Conservation (phyloP, 2,113 vertebrate genomes). For the Heptranchias perlo region DNA sequence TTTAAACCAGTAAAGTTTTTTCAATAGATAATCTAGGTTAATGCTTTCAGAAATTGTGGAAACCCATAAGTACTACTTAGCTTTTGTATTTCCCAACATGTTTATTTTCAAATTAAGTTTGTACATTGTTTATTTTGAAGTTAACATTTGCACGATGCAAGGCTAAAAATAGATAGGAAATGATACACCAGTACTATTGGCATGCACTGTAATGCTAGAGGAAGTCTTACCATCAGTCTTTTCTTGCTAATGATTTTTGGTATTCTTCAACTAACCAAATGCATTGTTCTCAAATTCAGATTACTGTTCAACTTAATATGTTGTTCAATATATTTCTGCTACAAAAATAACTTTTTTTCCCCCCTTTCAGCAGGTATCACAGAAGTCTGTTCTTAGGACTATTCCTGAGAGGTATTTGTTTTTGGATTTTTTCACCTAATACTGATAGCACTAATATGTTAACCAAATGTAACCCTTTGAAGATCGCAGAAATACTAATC, state of each 20-base stretch:
- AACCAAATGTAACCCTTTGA: not conserved
- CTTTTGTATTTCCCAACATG: not conserved
- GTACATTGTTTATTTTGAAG: not conserved
- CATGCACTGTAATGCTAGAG: not conserved
- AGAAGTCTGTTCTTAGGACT: conserved; percentile 65
- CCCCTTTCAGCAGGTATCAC: conserved; percentile 70
- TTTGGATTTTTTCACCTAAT: conserved; percentile 65
- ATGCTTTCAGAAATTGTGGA: not conserved
- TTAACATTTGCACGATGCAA: not conserved
- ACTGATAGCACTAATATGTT: not conserved
- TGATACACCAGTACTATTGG: not conserved
- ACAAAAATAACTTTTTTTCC: conserved; percentile 41
- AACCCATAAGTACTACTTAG: not conserved
- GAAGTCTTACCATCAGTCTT: not conserved
- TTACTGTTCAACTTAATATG: not conserved
- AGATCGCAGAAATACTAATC: not conserved
- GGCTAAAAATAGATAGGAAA: not conserved
- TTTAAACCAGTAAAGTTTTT: not conserved
- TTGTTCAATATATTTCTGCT: not conserved
- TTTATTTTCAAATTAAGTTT: conserved; percentile 17
- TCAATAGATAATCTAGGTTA: not conserved
- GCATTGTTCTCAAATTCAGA: not conserved
- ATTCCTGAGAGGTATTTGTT: conserved; percentile 74
- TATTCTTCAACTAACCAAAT: not conserved
- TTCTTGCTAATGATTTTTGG: not conserved